Conservation (phyloP, 2,113 vertebrate genomes). For the Ornithorhynchus anatinus region DNA sequence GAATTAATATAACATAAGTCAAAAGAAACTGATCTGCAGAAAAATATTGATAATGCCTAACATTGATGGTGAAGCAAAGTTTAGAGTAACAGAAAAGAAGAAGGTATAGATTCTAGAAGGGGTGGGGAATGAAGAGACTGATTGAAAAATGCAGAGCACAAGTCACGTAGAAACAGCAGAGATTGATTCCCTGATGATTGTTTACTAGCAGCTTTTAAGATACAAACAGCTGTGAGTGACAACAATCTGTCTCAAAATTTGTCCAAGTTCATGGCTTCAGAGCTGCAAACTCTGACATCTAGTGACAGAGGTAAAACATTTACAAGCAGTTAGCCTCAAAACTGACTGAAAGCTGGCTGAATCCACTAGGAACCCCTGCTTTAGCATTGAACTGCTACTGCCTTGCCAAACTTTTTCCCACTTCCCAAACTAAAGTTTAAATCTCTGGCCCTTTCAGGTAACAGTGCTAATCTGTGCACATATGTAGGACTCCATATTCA, state of each 20-base stretch:
- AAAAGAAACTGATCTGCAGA: not conserved
- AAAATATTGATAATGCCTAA: constrained; percentile 18
- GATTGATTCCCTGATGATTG: constrained; percentile 57
- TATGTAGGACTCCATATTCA: constrained; percentile 20
- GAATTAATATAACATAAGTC: not conserved
- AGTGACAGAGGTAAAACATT: constrained; percentile 59
- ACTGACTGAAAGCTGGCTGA: constrained; percentile 56
- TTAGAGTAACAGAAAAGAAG: constrained; percentile 52
- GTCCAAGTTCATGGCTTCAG: constrained; percentile 62
- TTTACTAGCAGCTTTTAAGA: constrained; percentile 67
- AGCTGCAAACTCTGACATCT: constrained; percentile 64
- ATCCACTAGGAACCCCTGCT: constrained; percentile 40
- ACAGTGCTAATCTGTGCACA: constrained; percentile 38
- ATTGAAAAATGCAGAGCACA: constrained; percentile 45
- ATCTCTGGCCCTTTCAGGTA: constrained; percentile 39
- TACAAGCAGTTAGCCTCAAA: constrained; percentile 42
- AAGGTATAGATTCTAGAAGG: constrained; percentile 60
- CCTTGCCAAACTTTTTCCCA: constrained; percentile 60
- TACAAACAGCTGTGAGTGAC: constrained; percentile 65
- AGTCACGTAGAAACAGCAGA: constrained; percentile 45
- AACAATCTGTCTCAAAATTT: constrained; percentile 65
- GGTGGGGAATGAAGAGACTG: constrained; percentile 62
- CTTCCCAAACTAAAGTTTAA: constrained; percentile 49
- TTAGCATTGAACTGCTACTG: constrained; percentile 62
- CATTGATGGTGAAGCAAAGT: constrained; percentile 50